phyloP scores from a whole-genome alignment of 2,113 vertebrate species.

The Stigmatopora argus region DNA sequence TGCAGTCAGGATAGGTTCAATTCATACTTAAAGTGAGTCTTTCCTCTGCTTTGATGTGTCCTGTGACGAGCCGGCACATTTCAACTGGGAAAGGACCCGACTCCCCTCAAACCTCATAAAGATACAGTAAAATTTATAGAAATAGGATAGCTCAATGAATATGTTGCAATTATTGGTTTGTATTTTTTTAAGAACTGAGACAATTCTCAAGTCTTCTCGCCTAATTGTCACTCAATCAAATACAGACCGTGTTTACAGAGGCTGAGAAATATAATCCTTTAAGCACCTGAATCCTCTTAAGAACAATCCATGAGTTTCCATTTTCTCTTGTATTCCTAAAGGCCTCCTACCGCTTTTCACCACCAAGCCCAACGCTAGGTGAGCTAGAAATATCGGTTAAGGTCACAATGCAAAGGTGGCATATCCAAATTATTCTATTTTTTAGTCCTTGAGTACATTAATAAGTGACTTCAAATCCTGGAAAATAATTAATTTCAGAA shows the following conservation, averaged over 20 bases:
- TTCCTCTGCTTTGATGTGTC: background rate
- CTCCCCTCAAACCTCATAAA: background rate
- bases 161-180: background rate
- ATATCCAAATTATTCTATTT: too few relatives aligned
- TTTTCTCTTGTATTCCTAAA: slow-evolving; percentile 27
- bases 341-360: background rate
- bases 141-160: background rate
- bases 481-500: too few relatives aligned
- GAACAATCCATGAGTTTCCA: slow-evolving; percentile 43
- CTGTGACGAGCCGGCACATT: background rate
- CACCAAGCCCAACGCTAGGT: background rate
- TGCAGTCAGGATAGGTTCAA: too few relatives aligned
- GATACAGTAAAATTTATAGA: background rate
- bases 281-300: slow-evolving; percentile 46
- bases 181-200: slow-evolving; percentile 7
- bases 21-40: background rate
- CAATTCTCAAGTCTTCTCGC: background rate
- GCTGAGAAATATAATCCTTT: slow-evolving; percentile 34
- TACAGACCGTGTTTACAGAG: slow-evolving; percentile 22
- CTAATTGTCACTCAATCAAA: background rate
- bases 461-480: too few relatives aligned
- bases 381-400: background rate
- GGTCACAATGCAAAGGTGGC: too few relatives aligned
- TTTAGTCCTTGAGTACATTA: too few relatives aligned
- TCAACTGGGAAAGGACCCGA: background rate